Evolutionary conservation across 2,113 vertebrate genomes (phyloP).

Genomic region (Python bivittatus): DNA sequence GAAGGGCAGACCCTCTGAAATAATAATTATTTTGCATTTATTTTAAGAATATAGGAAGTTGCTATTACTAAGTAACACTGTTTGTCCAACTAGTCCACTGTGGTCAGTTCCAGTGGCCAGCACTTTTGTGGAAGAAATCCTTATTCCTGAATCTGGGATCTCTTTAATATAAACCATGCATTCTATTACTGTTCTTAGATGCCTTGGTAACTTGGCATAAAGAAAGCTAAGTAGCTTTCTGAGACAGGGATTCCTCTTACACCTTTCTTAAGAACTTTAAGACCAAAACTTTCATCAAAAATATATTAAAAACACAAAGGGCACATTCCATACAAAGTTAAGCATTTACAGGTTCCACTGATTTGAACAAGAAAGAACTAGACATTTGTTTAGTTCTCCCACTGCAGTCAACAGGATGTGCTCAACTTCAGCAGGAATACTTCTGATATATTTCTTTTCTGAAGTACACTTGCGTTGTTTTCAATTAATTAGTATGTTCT

Average conservation of each 20-base stretch:
- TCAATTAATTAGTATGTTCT: slow-evolving; percentile 59
- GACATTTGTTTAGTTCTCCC: background rate
- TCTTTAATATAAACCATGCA: background rate
- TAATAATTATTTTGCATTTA: background rate
- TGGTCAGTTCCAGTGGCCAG: background rate
- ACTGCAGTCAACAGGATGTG: background rate
- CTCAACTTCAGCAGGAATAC: background rate
- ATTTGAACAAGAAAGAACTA: background rate
- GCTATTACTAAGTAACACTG: background rate
- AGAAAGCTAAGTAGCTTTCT: background rate
- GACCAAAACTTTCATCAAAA: background rate
- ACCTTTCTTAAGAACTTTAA: background rate
- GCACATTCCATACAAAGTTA: background rate
- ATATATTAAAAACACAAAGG: background rate
- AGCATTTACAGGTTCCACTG: background rate
- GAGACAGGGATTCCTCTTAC: background rate
- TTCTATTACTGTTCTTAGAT: background rate
- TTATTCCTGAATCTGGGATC: background rate
- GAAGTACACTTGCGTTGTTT: slow-evolving; percentile 38
- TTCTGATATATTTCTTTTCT: slow-evolving; percentile 11
- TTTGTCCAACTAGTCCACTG: background rate
- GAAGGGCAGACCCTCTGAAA: background rate
- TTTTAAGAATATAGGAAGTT: background rate
- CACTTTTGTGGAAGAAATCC: background rate
- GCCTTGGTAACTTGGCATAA: background rate